A percentile compares a stretch with the other conserved stretches of the same genome.
phyloP scores from a whole-genome alignment of 2,797 vertebrate genomes.

The Hipposideros larvatus region DNA sequence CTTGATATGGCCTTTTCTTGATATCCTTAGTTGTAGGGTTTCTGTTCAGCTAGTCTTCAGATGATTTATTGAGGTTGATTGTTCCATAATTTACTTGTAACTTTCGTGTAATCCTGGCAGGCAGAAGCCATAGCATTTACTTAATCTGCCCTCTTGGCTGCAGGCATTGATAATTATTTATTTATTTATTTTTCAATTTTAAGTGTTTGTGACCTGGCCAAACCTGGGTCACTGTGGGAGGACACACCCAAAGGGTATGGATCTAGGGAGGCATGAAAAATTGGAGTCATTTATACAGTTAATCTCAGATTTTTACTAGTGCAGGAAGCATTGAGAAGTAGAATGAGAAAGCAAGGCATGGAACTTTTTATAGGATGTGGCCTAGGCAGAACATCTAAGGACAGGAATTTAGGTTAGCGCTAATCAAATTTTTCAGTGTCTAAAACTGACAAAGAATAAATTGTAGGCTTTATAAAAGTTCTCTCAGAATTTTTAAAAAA shows the following conservation, averaged over 20 bases:
- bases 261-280: background rate
- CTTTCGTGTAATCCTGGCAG: too few relatives aligned
- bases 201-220: background rate
- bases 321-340: background rate
- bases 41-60: too few relatives aligned
- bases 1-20: too few relatives aligned
- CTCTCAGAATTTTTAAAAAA: background rate
- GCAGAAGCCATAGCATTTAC: too few relatives aligned
- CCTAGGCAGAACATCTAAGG: background rate
- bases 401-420: background rate
- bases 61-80: too few relatives aligned
- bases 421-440: background rate
- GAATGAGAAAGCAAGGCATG: background rate
- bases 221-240: fast-evolving
- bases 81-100: too few relatives aligned
- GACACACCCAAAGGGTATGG: background rate
- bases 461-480: background rate
- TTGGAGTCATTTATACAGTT: background rate
- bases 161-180: too few relatives aligned
- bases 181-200: background rate
- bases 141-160: too few relatives aligned
- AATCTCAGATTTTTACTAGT: background rate
- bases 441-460: background rate
- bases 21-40: too few relatives aligned
- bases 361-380: background rate